Conservation (phyloP, 2,797 vertebrate genomes). For the Sebastes trivittatus region DNA sequence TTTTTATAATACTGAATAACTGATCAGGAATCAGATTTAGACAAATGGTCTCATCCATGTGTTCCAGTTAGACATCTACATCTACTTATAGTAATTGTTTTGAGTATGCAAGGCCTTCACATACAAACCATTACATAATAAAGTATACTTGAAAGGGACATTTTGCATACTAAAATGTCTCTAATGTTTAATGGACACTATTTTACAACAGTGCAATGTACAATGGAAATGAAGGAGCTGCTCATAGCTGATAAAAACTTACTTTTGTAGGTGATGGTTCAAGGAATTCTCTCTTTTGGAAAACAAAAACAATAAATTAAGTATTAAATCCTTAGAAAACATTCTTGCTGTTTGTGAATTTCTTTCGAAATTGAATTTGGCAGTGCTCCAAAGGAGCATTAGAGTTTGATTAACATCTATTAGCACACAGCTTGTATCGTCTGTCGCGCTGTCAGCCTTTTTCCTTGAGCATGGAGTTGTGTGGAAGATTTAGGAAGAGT, state of each 20-base stretch:
- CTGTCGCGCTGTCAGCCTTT: too few relatives aligned
- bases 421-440: background rate
- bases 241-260: background rate
- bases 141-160: conserved; percentile 21
- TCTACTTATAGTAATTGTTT: conserved; percentile 1
- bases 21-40: conserved; percentile 2
- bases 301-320: conserved; percentile 35
- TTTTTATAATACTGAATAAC: background rate
- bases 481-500: background rate
- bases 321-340: background rate
- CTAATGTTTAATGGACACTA: background rate
- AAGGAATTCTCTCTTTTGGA: background rate
- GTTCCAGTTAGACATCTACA: background rate
- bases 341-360: background rate
- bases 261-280: background rate
- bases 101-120: background rate
- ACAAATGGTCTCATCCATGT: background rate
- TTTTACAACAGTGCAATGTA: background rate
- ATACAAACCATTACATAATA: conserved; percentile 5
- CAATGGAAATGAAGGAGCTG: background rate
- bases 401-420: background rate
- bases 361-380: background rate
- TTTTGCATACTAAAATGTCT: conserved; percentile 6
- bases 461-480: background rate
- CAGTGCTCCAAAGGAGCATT: background rate